Evolutionary conservation across 2,113 vertebrate species (phyloP), one percentile per base, ranked within the genome.

Genomic region (Nothoprocta perdicaria): DNA sequence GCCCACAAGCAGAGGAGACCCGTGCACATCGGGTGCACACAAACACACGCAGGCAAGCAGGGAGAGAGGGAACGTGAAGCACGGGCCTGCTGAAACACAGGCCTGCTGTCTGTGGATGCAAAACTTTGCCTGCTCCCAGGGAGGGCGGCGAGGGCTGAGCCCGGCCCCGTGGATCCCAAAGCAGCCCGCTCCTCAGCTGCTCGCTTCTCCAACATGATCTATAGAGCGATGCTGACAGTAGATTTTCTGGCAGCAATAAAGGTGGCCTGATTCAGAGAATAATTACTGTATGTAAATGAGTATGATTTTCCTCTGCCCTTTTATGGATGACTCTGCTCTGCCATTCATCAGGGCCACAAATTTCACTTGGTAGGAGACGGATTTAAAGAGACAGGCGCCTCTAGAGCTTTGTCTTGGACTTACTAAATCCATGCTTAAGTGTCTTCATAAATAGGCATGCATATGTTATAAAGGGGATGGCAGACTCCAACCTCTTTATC

Each of bases 241-340:
- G 98, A 97, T 98, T 98, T 98, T 97, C 97, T 97, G 97, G 97
- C 96, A 97, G 98, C 97, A 97, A 97, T 97, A 97, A 98, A 98
- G 97, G 97, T 98, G 98, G 97, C 97, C 97, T 97, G 97, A 97
- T 97, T 98, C 97, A 97, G 97, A 98, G 98, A 98, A 98, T 98
- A 98, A 98, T 98, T 98, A 98, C 98, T 97, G 97, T 98, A 98
- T 98, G 98, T 97, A 98, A 98, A 98, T 98, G 96, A 97, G 81
- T 96, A 97, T 97, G 97, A 97, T 98, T 97, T 97, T 97, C 97
- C 95, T 96, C 97, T 97, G 97, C 97, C 97, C 98, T 98, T 98
- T 98, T 98, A 97, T 98, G 96, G 97, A 98, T 98, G 98, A 94
- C 96, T 97, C 97, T 90, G 96, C 94, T 97, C 96, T 97, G 96